Evolutionary conservation across 2,113 vertebrate genomes (phyloP), one percentile per base, ranked within the genome.

Genomic region (Microtus montanus): DNA sequence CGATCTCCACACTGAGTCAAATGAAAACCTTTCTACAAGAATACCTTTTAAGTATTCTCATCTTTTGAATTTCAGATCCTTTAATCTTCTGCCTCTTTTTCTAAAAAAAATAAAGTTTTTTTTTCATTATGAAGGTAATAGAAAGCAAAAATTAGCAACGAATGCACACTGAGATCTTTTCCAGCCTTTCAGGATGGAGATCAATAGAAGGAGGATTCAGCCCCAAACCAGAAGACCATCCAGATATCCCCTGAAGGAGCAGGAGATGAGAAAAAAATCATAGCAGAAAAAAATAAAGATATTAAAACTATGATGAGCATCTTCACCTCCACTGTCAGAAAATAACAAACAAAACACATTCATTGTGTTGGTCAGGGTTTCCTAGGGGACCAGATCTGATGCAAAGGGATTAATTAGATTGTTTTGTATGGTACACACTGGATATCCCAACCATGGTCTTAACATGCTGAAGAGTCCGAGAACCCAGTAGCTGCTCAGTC

Each of bases 1-100:
- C 52, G 95, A 90, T n/a, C 38, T 87, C 80, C 71, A 86, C 88
- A 82, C 61, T 91, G 95, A 96, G 95, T 97, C 92, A 94, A 97
- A 96, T 92, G 90, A 63, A 96, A 94, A 96, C 92, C 82, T 96
- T 87, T 90, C 26, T 47, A 26, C 68, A 80, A 94, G n/a, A 90
- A 47, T 78, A 35, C 80, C 90, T 95, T 95, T 95, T 35, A 77
- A 88, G 86, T 41, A 89, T 88, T 89, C 93, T 90, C 12, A 33
- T 19, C 89, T 78, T 93, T 78, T 90, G 71, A 93, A 94, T 80
- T 94, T 95, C 93, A 88, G 28, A 77, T 73, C 80, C 77, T 96
- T 96, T 94, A 77, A 94, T 95, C 77, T 80, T 84, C 54, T 91
- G 28, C 12, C 22, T 84, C 33, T 85, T 87, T 90, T 91, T 49